phyloP scores from a whole-genome alignment of 1,140 invertebrate species.

The Drosophila ficusphila region DNA sequence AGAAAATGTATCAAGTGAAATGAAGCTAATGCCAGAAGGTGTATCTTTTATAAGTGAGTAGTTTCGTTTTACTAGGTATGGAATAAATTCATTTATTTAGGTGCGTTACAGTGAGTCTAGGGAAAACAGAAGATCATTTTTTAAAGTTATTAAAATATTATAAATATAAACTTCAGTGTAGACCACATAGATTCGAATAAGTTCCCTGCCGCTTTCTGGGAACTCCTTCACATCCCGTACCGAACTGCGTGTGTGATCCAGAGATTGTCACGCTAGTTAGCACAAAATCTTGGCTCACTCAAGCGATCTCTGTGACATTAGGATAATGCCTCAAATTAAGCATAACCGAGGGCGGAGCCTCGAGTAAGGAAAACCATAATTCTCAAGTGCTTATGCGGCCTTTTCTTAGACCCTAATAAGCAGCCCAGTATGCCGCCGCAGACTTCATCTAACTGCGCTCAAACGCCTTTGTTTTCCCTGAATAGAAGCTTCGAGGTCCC shows the following conservation, averaged over 20 bases:
- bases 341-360: constrained; percentile 31
- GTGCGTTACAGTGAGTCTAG: no score
- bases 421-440: constrained; percentile 49
- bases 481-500: constrained; percentile 41
- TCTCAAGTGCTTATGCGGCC: constrained; percentile 65
- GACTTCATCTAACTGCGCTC: constrained; percentile 37
- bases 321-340: constrained; percentile 55
- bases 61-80: no score
- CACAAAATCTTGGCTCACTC: constrained; percentile 3
- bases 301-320: constrained; percentile 32
- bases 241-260: constrained; percentile 56
- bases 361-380: constrained; percentile 43
- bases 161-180: background rate
- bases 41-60: no score
- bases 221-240: background rate
- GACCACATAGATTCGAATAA: background rate
- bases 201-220: background rate
- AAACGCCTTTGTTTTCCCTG: constrained; percentile 40
- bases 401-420: constrained; percentile 50
- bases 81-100: no score
- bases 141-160: no score
- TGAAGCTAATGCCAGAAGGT: background rate
- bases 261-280: constrained; percentile 63
- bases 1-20: background rate
- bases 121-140: no score